Base-by-base conservation (phyloP, 1,140 invertebrate species). In the Leucophenga varia region DNA sequence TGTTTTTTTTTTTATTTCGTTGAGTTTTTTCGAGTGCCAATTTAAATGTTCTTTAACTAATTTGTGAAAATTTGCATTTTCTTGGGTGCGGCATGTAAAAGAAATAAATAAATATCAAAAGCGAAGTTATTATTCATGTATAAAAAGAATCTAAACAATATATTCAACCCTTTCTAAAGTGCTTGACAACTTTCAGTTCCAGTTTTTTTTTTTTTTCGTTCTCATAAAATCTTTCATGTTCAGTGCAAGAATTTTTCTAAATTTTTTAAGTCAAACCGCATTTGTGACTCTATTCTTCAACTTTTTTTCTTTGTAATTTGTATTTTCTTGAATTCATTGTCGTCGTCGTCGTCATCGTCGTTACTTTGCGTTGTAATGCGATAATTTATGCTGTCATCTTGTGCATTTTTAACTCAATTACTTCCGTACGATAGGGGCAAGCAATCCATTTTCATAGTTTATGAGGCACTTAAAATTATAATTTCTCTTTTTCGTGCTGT, bases 351-450 rank as follows among this genome's bases (percentile, higher is more conserved):
- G n/a, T n/a, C n/a, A n/a, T n/a, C n/a, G n/a, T n/a, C 12, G n/a
- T 43, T 8, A n/a, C 47, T 42, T 12, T n/a, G 16, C 32, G 6
- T 35, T 35, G 32, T 35, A 35, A 35, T 55, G 55, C 46, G 54
- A 65, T 67, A 67, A 65, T 65, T 67, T 63, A 65, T 67, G 63
- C 64, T 67, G 63, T 65, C 63, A 67, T 67, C 63, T 67, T 67
- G 59, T 59, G 63, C 63, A 65, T 65, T 63, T 67, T 65, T 67
- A 65, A 65, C 63, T 65, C 63, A 65, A 65, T 65, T 65, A 65
- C 63, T 65, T 65, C 63, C 63, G 63, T 59, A 52, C 64, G 59
- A 59, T 53, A 52, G 46, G 54, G 49, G 47, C 54, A 55, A 49
- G 22, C 61, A 59, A 65, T 63, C 61, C 63, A 65, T 67, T 65